These are phyloP conservation scores for Aphis craccivora DNA, from an alignment of 1,140 invertebrate species.

Conservation along the genomic window DNA sequence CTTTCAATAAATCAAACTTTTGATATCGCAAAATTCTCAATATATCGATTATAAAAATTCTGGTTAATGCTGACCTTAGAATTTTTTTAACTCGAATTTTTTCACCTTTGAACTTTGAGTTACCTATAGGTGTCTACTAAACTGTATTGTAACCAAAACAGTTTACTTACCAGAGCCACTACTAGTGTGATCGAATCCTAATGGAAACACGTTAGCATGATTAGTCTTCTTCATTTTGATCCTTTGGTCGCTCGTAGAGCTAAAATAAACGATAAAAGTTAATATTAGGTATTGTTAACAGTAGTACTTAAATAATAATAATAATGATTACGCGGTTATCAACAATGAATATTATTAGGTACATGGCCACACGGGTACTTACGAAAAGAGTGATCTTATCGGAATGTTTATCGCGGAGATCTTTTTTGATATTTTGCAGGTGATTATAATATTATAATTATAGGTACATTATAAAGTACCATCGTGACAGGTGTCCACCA, in stretches of 20 bases:
- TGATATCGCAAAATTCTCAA: too few relatives aligned
- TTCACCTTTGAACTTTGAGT: too few relatives aligned
- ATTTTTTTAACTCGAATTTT: too few relatives aligned
- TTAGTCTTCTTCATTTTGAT: background rate
- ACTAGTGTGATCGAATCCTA: background rate
- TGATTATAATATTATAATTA: too few relatives aligned
- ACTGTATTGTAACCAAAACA: background rate
- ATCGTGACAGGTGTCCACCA: background rate
- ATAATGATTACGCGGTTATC: background rate
- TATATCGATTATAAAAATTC: too few relatives aligned
- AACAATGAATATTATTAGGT: background rate
- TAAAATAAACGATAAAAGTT: background rate
- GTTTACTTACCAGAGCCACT: background rate
- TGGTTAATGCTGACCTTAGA: too few relatives aligned
- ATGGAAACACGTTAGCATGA: background rate
- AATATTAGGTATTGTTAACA: too few relatives aligned
- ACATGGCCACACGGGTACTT: background rate
- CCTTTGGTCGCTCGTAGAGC: background rate
- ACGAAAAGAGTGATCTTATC: background rate
- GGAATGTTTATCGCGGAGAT: background rate
- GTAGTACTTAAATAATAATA: background rate
- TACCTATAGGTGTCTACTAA: too few relatives aligned
- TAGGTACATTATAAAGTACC: background rate
- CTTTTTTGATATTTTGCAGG: background rate
- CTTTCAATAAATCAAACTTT: too few relatives aligned